Percentiles rank a stretch among this genome's conserved stretches.
Conservation (phyloP, 2,113 vertebrate genomes). For the Colaptes auratus region DNA sequence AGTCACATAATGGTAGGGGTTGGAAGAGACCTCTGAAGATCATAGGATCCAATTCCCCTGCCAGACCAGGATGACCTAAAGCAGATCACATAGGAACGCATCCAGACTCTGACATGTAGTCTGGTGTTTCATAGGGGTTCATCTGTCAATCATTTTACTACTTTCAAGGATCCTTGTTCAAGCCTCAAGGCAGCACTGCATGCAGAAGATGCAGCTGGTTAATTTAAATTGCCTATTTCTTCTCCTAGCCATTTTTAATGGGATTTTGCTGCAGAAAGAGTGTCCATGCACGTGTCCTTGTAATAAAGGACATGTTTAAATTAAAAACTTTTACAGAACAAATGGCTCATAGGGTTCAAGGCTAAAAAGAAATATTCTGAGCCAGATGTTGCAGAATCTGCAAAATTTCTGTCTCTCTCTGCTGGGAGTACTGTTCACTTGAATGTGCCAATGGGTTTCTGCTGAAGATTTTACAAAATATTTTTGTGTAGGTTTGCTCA, state of each 20-base stretch:
- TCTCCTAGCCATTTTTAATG: background rate
- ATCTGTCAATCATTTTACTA: background rate
- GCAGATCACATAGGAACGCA: too few species aligned
- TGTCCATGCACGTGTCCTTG: background rate
- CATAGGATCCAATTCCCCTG: too few species aligned
- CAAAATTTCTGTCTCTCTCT: background rate
- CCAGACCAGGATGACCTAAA: too few species aligned
- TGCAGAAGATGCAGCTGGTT: background rate
- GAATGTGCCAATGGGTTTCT: background rate
- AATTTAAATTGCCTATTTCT: background rate
- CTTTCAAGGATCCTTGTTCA: background rate
- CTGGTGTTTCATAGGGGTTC: background rate
- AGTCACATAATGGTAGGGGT: background rate
- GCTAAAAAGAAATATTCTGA: background rate
- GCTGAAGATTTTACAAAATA: background rate
- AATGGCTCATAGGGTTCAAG: background rate
- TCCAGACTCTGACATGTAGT: background rate
- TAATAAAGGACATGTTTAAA: background rate
- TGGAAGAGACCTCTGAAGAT: too few species aligned
- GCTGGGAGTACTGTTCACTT: conserved; percentile 5
- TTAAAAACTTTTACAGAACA: background rate
- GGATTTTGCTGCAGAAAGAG: background rate
- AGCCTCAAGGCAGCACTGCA: background rate
- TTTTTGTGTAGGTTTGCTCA: background rate
- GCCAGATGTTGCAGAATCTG: background rate